These are phyloP conservation scores for Embidobia sp. DNA, from an alignment of 2,888 invertebrate genomes.

Conservation along the genomic window DNA sequence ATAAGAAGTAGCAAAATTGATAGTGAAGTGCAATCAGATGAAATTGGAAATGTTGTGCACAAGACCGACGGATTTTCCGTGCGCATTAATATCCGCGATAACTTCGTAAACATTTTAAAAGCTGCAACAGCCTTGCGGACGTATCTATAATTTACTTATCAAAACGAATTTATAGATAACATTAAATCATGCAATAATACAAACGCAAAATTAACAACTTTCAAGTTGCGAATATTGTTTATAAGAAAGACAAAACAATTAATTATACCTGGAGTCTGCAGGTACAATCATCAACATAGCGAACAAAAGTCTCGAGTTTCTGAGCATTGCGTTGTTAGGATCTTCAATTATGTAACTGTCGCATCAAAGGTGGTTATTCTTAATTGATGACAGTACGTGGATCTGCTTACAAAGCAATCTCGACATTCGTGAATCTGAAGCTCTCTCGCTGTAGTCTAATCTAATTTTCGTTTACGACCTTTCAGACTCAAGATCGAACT, in stretches of 20 bases:
- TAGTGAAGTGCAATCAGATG: no score
- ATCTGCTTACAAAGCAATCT: slow-evolving; percentile 78
- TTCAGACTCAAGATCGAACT: slow-evolving; percentile 57
- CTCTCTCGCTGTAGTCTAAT: slow-evolving; percentile 60
- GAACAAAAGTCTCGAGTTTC: slow-evolving; percentile 47
- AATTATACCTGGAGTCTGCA: slow-evolving; percentile 18
- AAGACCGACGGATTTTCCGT: no score
- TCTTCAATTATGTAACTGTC: slow-evolving; percentile 65
- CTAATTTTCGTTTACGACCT: slow-evolving; percentile 62
- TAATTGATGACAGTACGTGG: slow-evolving; percentile 61
- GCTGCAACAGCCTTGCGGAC: no score
- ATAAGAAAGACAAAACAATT: slow-evolving; percentile 36
- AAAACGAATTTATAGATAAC: no score
- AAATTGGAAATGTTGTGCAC: no score
- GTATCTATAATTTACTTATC: no score
- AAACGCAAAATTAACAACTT: not conserved
- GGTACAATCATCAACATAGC: slow-evolving; percentile 16
- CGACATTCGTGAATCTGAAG: slow-evolving; percentile 72
- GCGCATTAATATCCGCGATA: no score
- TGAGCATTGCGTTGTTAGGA: slow-evolving; percentile 27
- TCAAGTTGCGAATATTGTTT: slow-evolving; percentile 4
- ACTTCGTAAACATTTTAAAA: no score
- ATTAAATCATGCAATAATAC: not conserved
- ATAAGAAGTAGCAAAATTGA: no score
- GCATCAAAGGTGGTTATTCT: slow-evolving; percentile 63